Evolutionary conservation across 1,140 invertebrate genomes (phyloP).

Genomic region (Scylla paramamosain): DNA sequence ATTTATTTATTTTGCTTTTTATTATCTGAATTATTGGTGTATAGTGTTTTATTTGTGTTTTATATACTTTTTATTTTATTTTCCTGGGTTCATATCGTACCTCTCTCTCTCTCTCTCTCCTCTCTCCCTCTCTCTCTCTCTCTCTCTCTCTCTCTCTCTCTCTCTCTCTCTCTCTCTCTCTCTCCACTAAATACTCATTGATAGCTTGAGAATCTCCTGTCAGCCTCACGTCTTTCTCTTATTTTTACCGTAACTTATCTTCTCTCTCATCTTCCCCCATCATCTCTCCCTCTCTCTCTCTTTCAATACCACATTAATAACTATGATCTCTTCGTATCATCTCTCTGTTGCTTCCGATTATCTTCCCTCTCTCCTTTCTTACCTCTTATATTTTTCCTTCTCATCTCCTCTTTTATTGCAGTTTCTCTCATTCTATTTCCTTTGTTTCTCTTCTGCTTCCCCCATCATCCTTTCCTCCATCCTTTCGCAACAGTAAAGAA

Average conservation of each 20-base stretch:
- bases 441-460: too few relatives aligned
- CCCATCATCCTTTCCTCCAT: too few relatives aligned
- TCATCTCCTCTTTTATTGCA: too few relatives aligned
- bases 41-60: background rate
- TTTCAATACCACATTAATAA: background rate
- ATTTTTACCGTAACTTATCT: background rate
- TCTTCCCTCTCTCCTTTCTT: background rate
- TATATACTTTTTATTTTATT: background rate
- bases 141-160: slow-evolving; percentile 27
- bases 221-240: background rate
- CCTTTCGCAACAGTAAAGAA: too few relatives aligned
- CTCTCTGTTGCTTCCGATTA: background rate
- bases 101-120: slow-evolving; percentile 34
- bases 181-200: background rate
- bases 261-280: background rate
- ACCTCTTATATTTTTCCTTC: background rate
- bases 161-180: background rate
- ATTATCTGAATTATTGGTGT: too few relatives aligned
- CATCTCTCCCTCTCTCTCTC: background rate
- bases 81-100: background rate
- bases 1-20: too few relatives aligned
- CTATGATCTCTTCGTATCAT: too few relatives aligned
- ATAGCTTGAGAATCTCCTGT: too few relatives aligned
- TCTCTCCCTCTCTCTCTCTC: slow-evolving; percentile 35
- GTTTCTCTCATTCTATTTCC: background rate